Conservation (phyloP, 2,113 vertebrate species). For the Vombatus ursinus region DNA sequence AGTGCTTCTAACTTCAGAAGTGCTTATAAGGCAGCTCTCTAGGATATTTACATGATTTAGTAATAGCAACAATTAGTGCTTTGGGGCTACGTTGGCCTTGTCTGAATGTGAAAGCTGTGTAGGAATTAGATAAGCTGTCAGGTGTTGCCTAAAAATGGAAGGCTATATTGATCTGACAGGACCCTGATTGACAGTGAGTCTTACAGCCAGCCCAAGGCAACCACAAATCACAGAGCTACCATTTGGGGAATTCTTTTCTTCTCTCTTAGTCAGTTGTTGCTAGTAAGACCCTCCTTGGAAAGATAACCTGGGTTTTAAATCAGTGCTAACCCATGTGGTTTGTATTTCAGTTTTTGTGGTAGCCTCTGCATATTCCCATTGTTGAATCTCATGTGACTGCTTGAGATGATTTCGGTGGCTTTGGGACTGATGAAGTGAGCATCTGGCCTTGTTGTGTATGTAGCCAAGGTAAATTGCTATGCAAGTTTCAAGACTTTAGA, state of each 20-base stretch:
- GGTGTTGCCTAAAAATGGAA: background rate
- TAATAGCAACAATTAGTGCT: background rate
- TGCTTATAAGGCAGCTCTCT: background rate
- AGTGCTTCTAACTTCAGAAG: background rate
- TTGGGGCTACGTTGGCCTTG: background rate
- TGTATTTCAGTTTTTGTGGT: background rate
- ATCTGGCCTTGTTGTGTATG: slow-evolving; percentile 3
- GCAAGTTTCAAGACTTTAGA: slow-evolving; percentile 42
- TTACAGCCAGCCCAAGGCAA: background rate
- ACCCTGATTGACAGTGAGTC: background rate
- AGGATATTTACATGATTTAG: background rate
- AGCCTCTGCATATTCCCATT: slow-evolving; percentile 12
- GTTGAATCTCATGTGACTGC: slow-evolving; percentile 36
- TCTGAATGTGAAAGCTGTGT: background rate
- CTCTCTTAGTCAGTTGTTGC: slow-evolving; percentile 23
- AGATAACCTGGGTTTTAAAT: slow-evolving; percentile 26
- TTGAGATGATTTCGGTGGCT: slow-evolving; percentile 33
- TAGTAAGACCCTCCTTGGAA: slow-evolving; percentile 29
- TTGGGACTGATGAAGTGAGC: slow-evolving; percentile 7
- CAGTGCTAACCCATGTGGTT: background rate
- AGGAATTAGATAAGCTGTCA: background rate
- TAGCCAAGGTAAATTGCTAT: slow-evolving; percentile 11
- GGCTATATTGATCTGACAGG: background rate
- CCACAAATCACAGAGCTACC: background rate
- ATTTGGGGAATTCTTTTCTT: slow-evolving; percentile 13